Percentiles rank a stretch among this genome's conserved stretches.
Evolutionary conservation across 2,113 vertebrate genomes (phyloP).

Genomic region (Mormyrus lacerda): DNA sequence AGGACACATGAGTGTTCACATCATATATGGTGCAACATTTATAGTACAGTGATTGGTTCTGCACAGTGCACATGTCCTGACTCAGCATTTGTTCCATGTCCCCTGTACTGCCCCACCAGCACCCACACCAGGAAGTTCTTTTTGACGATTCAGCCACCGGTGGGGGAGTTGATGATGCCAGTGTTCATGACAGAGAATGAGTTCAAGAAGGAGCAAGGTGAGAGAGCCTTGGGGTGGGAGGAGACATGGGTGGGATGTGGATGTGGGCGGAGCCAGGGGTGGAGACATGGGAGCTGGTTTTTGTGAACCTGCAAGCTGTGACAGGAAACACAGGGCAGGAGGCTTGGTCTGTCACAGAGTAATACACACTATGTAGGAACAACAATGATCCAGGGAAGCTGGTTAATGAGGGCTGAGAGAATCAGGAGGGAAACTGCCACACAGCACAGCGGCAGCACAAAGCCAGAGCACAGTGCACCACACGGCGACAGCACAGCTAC

Average conservation of each 20-base stretch:
- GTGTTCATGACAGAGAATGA: slow-evolving; percentile 93
- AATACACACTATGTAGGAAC: background rate
- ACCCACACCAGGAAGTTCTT: slow-evolving; percentile 88
- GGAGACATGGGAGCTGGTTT: background rate
- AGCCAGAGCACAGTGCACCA: background rate
- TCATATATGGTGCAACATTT: background rate
- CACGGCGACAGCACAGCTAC: background rate
- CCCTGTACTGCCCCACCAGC: slow-evolving; percentile 49
- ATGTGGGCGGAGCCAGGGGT: background rate
- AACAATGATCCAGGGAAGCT: background rate
- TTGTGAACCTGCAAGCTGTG: background rate
- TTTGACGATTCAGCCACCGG: slow-evolving; percentile 88
- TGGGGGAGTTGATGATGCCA: slow-evolving; percentile 89
- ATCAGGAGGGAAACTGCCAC: no score
- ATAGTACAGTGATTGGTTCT: background rate
- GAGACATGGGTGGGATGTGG: background rate
- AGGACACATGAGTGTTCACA: background rate
- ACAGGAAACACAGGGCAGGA: background rate
- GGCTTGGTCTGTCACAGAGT: background rate
- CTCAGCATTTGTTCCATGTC: background rate
- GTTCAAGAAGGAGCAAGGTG: slow-evolving; percentile 94
- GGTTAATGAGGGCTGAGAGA: no score
- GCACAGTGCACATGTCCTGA: background rate
- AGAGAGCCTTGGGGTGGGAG: slow-evolving; percentile 33
- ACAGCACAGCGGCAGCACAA: background rate